Evolutionary conservation across 2,888 invertebrate genomes (phyloP).

Genomic region (Drosophila stalkeri): DNA sequence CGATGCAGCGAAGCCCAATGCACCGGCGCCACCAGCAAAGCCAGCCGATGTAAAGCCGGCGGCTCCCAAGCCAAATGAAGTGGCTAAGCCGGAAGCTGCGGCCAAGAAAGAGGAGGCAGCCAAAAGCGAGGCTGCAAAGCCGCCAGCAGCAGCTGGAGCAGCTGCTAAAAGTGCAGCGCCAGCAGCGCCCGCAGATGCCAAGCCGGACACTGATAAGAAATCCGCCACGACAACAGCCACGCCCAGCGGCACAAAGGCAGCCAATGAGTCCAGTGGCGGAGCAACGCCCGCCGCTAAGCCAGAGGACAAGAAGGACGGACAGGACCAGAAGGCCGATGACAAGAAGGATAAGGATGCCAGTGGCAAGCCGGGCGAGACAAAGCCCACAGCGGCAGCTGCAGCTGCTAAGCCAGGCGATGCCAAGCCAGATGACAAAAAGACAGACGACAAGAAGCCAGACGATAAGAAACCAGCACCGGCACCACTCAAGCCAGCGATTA

Average conservation of each 20-base stretch:
- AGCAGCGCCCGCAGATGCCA: slow-evolving; percentile 77
- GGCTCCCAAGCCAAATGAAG: slow-evolving; percentile 77
- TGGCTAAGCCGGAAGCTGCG: slow-evolving; percentile 79
- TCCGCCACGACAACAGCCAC: slow-evolving; percentile 68
- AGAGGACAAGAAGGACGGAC: slow-evolving; percentile 61
- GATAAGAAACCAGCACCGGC: slow-evolving; percentile 72
- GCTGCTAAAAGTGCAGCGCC: slow-evolving; percentile 82
- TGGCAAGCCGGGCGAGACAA: slow-evolving; percentile 42
- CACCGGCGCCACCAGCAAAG: slow-evolving; percentile 79
- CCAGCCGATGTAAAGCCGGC: slow-evolving; percentile 79
- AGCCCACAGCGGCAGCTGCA: slow-evolving; percentile 29
- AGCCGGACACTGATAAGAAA: slow-evolving; percentile 72
- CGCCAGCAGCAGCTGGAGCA: slow-evolving; percentile 80
- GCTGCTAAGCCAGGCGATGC: slow-evolving; percentile 55
- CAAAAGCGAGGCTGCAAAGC: slow-evolving; percentile 74
- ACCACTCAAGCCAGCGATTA: slow-evolving; percentile 82
- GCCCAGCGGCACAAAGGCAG: slow-evolving; percentile 65
- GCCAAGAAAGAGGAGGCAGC: slow-evolving; percentile 78
- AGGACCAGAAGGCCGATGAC: slow-evolving; percentile 45
- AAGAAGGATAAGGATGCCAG: slow-evolving; percentile 49
- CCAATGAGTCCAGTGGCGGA: slow-evolving; percentile 62
- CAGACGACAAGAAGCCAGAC: slow-evolving; percentile 60
- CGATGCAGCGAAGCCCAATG: slow-evolving; percentile 64
- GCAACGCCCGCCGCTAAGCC: slow-evolving; percentile 58
- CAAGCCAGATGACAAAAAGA: slow-evolving; percentile 59